Base-by-base conservation (phyloP, 2,113 vertebrate species). In the Gadus chalcogrammus region DNA sequence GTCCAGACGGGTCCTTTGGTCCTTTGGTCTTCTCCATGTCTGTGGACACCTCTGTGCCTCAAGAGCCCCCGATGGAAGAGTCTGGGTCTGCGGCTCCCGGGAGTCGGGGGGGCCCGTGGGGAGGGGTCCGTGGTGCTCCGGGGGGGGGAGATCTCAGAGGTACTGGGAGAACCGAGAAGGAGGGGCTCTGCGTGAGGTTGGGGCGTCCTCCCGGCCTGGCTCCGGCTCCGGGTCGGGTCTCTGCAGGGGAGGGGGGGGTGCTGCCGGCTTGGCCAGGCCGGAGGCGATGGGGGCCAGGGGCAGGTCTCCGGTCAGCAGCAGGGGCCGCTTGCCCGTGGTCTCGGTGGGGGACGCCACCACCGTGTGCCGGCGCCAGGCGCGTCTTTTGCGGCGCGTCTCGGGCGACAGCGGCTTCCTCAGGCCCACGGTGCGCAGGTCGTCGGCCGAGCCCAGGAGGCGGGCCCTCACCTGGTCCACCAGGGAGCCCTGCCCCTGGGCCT, bases 331-430 rank as follows among this genome's bases (percentile, higher is more conserved):
- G 2, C 82, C 85, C 1, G 76, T 68, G 5, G 68, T 35, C 67
- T 88, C 88, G 0, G 87, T 89, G 0, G 90, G 91, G 1, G 90
- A 90, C 31, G 95, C 94, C 82, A 97, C 93, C 27, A 98, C 96
- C 0, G 96, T 97, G 92, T 98, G 96, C 9, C 96, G 88, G 15
- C 97, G 92, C 95, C 96, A 97, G 52, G 93, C 93, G 69, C 94
- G 94, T 58, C 94, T 95, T 88, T 90, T 95, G 72, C 96, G 88
- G 6, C 95, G 91, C 0, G 93, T 95, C 79, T 97, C 96, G 0
- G 97, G 96, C 0, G 97, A 95, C 69, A 91, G 90, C 0, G 94
- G 94, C 20, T 95, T 92, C 9, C 96, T 88, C 78, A 95, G 85
- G 3, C 92, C 88, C 52, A 95, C 92, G 0, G 84, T 90, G 66